These are phyloP conservation scores for Falco novaeseelandiae DNA, from an alignment of 2,797 vertebrate species.

Conservation along the genomic window DNA sequence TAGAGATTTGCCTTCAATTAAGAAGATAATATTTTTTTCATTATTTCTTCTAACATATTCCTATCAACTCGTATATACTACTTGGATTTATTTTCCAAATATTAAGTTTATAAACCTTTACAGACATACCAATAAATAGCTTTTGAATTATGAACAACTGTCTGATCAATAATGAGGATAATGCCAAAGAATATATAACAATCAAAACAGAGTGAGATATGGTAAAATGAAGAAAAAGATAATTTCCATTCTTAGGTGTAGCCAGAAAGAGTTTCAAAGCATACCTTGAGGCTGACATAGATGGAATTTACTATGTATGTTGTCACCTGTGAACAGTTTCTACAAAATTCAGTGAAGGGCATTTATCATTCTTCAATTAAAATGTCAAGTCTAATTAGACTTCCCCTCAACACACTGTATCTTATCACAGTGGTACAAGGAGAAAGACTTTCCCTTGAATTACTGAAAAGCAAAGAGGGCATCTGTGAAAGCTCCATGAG, in stretches of 20 bases:
- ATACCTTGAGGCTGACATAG: background rate
- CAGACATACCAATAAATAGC: background rate
- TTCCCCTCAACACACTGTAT: background rate
- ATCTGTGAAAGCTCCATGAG: background rate
- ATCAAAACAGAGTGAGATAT: background rate
- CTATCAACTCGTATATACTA: background rate
- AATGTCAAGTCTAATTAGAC: slow-evolving; percentile 69
- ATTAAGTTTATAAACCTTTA: background rate
- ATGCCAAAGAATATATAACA: background rate
- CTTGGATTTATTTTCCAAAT: background rate
- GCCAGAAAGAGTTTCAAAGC: background rate
- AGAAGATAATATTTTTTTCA: background rate
- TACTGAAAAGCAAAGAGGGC: slow-evolving; percentile 19
- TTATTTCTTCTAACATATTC: background rate
- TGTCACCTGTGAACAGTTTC: slow-evolving; percentile 49
- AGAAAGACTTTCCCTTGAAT: slow-evolving; percentile 30
- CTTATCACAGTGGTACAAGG: background rate
- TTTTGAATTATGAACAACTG: background rate
- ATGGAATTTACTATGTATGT: slow-evolving; percentile 37
- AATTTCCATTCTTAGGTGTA: background rate
- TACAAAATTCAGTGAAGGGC: slow-evolving; percentile 48
- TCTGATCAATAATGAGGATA: background rate
- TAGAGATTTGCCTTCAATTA: background rate
- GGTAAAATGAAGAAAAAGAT: background rate
- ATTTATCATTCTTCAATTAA: slow-evolving; percentile 74